Conservation (phyloP, 2,797 vertebrate genomes). For the Ctenopoma kingsleyae region DNA sequence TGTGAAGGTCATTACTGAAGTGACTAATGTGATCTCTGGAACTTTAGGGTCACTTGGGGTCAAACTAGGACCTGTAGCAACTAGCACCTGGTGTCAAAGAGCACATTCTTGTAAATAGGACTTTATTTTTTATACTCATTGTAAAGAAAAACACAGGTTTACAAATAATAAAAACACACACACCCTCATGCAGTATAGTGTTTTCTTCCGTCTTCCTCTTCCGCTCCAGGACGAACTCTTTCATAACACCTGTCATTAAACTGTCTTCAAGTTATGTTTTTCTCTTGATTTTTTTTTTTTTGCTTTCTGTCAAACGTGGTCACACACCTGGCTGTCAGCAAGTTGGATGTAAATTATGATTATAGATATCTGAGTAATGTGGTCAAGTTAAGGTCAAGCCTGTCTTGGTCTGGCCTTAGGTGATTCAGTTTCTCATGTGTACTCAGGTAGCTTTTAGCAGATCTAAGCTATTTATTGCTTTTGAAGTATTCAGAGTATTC, state of each 20-base stretch:
- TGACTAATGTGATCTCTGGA: slow-evolving; percentile 62
- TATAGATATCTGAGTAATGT: slow-evolving; percentile 36
- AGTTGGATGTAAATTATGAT: slow-evolving; percentile 58
- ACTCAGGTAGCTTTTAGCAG: slow-evolving; percentile 3
- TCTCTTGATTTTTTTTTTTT: slow-evolving; percentile 18
- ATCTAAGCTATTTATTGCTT: slow-evolving; percentile 27
- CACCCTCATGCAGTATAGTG: not conserved
- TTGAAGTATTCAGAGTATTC: slow-evolving; percentile 25
- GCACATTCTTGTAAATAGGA: slow-evolving; percentile 19
- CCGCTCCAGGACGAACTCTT: not conserved
- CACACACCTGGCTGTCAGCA: slow-evolving; percentile 72
- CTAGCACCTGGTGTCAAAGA: slow-evolving; percentile 51
- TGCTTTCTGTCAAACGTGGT: slow-evolving; percentile 16
- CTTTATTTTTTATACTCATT: not conserved
- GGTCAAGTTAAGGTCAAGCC: slow-evolving; percentile 60
- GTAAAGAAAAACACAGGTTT: slow-evolving; percentile 21
- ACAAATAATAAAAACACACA: not conserved
- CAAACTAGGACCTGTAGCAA: slow-evolving; percentile 26
- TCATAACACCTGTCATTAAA: slow-evolving; percentile 13
- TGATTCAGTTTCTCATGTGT: slow-evolving; percentile 32
- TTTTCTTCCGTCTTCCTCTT: not conserved
- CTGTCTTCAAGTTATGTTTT: slow-evolving; percentile 14
- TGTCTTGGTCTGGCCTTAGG: slow-evolving; percentile 50
- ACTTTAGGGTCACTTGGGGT: slow-evolving; percentile 53
- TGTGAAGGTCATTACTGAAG: slow-evolving; percentile 64